Evolutionary conservation across 2,113 vertebrate genomes (phyloP).

Genomic region (Madoqua kirkii): DNA sequence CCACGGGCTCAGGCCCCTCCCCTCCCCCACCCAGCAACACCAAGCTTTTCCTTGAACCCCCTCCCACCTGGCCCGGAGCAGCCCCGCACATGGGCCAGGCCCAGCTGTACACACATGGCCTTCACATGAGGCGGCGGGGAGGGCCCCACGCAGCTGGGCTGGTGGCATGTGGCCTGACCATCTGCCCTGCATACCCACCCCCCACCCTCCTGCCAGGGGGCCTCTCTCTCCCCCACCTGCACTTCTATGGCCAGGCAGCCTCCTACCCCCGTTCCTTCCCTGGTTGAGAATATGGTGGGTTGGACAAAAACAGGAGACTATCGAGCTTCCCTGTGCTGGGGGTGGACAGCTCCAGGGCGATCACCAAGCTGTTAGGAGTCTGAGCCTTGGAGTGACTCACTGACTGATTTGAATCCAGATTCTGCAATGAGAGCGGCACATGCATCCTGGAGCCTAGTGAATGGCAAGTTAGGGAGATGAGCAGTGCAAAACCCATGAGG

Average conservation of each 20-base stretch:
- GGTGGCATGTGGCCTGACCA: slow-evolving; percentile 43
- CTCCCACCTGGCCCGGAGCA: slow-evolving; percentile 21
- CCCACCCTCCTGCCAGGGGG: not conserved
- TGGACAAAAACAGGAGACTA: not conserved
- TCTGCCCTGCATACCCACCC: not conserved
- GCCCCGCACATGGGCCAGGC: not conserved
- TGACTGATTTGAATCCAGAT: not conserved
- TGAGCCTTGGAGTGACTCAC: not conserved
- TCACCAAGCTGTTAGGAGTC: not conserved
- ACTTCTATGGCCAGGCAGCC: not conserved
- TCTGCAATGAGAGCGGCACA: not conserved
- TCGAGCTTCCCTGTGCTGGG: not conserved
- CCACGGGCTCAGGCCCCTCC: not conserved
- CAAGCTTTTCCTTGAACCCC: not conserved
- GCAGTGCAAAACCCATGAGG: not conserved
- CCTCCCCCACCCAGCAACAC: not conserved
- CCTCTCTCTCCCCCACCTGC: not conserved
- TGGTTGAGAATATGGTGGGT: not conserved
- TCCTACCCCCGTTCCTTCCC: not conserved
- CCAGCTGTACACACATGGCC: slow-evolving; percentile 66
- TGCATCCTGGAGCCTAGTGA: not conserved
- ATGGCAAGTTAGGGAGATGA: rapidly evolving
- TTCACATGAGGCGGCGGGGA: not conserved
- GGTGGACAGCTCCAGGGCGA: not conserved
- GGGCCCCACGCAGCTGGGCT: slow-evolving; percentile 49